Conservation (phyloP, 2,888 invertebrate species). For the Rhabditoides inermis region DNA sequence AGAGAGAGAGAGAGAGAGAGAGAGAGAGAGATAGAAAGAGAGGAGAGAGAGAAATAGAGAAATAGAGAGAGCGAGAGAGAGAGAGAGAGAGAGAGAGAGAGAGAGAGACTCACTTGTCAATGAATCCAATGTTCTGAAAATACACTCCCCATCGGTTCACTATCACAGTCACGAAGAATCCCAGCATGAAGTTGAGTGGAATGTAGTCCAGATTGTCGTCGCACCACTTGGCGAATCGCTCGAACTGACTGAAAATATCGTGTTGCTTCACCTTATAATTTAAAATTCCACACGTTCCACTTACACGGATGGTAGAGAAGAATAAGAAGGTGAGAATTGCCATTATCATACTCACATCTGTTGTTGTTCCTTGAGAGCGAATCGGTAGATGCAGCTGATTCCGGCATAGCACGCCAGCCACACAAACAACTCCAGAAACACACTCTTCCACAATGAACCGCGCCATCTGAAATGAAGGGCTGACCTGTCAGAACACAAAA, state of each 20-base stretch:
- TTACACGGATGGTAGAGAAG: constrained; percentile 6
- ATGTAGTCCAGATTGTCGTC: constrained; percentile 5
- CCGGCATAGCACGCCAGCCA: constrained; percentile 8
- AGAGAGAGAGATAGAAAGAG: neutral
- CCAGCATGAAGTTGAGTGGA: constrained; percentile 16
- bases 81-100: neutral
- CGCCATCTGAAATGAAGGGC: no score
- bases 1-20: neutral
- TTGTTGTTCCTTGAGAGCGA: constrained; percentile 8
- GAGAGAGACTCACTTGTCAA: constrained; percentile 13
- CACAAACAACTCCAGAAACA: constrained; percentile 9
- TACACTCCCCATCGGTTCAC: constrained; percentile 23
- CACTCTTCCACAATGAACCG: constrained; percentile 25
- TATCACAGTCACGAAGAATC: constrained; percentile 20
- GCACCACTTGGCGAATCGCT: neutral
- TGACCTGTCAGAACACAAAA: no score
- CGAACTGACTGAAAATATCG: constrained; percentile 9
- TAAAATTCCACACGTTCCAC: neutral
- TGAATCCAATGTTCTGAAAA: constrained; percentile 23
- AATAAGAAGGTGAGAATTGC: no score
- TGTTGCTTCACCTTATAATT: neutral
- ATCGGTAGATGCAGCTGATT: constrained; percentile 5
- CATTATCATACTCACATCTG: constrained; percentile 7
- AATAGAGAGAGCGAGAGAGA: constrained; percentile 6
- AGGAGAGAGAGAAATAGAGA: constrained; percentile 1